phyloP scores from a whole-genome alignment of 2,113 vertebrate species.

The Pandion haliaetus region DNA sequence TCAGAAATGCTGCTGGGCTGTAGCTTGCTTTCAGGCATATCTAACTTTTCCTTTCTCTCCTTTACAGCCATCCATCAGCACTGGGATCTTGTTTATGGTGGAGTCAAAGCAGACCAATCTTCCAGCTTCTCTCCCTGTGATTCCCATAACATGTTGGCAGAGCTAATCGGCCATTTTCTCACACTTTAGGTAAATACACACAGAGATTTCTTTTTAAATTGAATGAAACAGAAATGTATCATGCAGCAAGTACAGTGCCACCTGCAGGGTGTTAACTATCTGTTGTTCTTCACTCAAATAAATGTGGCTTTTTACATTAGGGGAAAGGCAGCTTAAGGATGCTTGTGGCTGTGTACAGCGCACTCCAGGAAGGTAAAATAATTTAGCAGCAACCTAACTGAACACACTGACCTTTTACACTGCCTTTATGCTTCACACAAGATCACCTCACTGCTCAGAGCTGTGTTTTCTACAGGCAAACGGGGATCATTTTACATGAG shows the following conservation, averaged over 20 bases:
- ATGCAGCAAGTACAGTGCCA: background rate
- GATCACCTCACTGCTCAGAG: background rate
- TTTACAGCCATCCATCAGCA: background rate
- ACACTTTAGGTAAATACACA: background rate
- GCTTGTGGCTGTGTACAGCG: background rate
- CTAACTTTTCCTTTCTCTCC: background rate
- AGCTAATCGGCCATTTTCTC: background rate
- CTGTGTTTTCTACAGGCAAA: background rate
- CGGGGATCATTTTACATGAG: background rate
- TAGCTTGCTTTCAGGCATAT: background rate
- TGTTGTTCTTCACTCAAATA: background rate
- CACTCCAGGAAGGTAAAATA: background rate
- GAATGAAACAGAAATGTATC: background rate
- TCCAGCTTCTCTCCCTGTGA: background rate
- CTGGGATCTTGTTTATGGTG: background rate
- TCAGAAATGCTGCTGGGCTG: background rate
- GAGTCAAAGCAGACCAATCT: background rate
- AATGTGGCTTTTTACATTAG: background rate
- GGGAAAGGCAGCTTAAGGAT: background rate
- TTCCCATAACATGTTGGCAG: background rate
- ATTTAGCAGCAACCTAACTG: background rate
- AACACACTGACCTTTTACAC: background rate
- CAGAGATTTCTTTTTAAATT: background rate
- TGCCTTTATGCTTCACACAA: background rate
- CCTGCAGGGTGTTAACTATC: background rate